These are phyloP conservation scores for Drosophila kanekoi DNA, from an alignment of 2,888 invertebrate genomes.

Conservation along the genomic window DNA sequence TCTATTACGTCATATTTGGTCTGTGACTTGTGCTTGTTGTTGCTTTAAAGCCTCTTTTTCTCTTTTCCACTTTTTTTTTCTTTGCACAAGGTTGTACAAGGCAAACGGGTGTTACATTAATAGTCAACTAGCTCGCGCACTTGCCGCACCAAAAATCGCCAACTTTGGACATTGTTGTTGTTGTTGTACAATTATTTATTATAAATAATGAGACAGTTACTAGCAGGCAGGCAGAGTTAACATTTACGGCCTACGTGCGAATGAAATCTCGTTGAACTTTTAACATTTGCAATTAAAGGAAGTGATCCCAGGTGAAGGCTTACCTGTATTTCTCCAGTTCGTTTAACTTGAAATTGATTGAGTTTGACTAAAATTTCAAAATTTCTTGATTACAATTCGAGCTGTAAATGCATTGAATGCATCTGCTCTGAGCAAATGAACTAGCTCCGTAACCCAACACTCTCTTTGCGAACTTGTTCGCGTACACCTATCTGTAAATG, in stretches of 20 bases:
- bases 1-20: slow-evolving; percentile 63
- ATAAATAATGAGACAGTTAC: slow-evolving; percentile 45
- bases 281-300: slow-evolving; percentile 48
- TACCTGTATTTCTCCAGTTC: slow-evolving; percentile 13
- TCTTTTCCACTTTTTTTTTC: slow-evolving; percentile 14
- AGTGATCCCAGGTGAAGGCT: slow-evolving; percentile 13
- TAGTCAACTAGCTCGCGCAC: slow-evolving; percentile 72
- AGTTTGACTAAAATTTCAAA: no score
- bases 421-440: background rate
- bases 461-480: background rate
- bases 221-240: slow-evolving; percentile 16
- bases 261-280: slow-evolving; percentile 46
- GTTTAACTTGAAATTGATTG: background rate
- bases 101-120: slow-evolving; percentile 77
- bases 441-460: slow-evolving; percentile 1
- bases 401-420: background rate
- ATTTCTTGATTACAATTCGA: no score
- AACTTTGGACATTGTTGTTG: slow-evolving; percentile 41
- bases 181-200: slow-evolving; percentile 49
- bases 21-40: slow-evolving; percentile 37
- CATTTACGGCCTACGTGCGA: slow-evolving; percentile 61
- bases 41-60: slow-evolving; percentile 43
- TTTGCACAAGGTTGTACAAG: slow-evolving; percentile 76
- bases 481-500: background rate
- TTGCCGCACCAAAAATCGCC: slow-evolving; percentile 55